Conservation (phyloP, 2,888 invertebrate genomes). For the Lasiommata megera region DNA sequence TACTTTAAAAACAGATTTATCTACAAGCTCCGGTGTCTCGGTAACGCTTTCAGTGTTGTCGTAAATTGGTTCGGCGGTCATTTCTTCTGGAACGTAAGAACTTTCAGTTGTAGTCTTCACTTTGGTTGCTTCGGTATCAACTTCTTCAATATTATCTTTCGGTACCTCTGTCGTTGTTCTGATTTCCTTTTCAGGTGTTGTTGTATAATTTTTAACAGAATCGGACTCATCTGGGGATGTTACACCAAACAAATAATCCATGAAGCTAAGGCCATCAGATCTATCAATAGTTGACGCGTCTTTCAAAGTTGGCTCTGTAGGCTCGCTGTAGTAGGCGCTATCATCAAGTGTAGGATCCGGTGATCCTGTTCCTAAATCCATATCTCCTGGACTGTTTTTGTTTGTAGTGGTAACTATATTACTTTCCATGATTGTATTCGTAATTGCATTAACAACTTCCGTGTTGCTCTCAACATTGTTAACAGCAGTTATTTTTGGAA, state of each 20-base stretch:
- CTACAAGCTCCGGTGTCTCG: slow-evolving; percentile 32
- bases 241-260: slow-evolving; percentile 70
- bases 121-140: slow-evolving; percentile 43
- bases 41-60: slow-evolving; percentile 36
- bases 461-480: slow-evolving; percentile 29
- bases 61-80: slow-evolving; percentile 48
- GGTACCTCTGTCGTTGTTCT: slow-evolving; percentile 36
- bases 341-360: slow-evolving; percentile 63
- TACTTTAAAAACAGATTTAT: slow-evolving; percentile 37
- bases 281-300: slow-evolving; percentile 44
- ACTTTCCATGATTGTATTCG: slow-evolving; percentile 31
- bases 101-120: slow-evolving; percentile 60
- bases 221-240: slow-evolving; percentile 50
- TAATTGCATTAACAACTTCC: slow-evolving; percentile 27
- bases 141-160: slow-evolving; percentile 28
- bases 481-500: slow-evolving; percentile 48
- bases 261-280: slow-evolving; percentile 61
- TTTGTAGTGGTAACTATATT: slow-evolving; percentile 28
- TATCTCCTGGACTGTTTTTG: slow-evolving; percentile 53
- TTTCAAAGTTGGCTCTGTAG: slow-evolving; percentile 53
- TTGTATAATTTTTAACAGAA: slow-evolving; percentile 26
- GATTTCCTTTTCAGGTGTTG: slow-evolving; percentile 25
- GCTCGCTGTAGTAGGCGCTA: slow-evolving; percentile 49
- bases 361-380: slow-evolving; percentile 65
- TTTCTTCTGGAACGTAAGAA: slow-evolving; percentile 68